These are phyloP conservation scores for Aulostomus chinensis DNA, from an alignment of 2,797 vertebrate species.

Conservation along the genomic window DNA sequence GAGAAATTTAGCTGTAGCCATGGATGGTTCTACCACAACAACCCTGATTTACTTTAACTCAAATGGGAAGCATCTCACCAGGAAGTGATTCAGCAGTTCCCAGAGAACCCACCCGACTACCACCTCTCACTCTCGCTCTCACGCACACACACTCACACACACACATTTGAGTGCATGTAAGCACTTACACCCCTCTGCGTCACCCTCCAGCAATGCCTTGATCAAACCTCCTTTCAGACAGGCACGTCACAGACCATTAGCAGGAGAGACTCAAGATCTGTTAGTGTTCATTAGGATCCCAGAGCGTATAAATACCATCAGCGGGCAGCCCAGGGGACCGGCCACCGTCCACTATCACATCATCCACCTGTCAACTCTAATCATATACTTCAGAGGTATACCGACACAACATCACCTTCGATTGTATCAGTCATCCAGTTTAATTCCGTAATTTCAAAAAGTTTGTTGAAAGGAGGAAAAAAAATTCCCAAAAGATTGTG, in stretches of 20 bases:
- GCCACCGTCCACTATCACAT: conserved; percentile 11
- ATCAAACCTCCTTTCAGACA: conserved; percentile 41
- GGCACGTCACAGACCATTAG: conserved; percentile 51
- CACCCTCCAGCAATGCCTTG: conserved; percentile 23
- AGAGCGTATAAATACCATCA: conserved; percentile 48
- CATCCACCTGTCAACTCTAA: conserved; percentile 13
- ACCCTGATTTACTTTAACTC: neutral
- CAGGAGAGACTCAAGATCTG: conserved; percentile 36
- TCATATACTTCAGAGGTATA: neutral
- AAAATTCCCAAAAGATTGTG: too few species aligned
- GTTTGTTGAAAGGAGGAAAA: too few species aligned
- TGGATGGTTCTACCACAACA: neutral
- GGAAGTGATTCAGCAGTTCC: conserved; percentile 23
- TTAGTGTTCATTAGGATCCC: conserved; percentile 47
- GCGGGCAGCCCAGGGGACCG: conserved; percentile 29
- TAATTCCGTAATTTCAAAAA: too few species aligned
- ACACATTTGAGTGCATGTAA: conserved; percentile 7
- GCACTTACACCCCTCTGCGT: conserved; percentile 16
- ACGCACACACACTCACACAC: conserved; percentile 1
- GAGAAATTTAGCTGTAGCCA: too few species aligned
- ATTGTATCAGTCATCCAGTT: too few species aligned
- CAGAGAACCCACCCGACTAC: neutral
- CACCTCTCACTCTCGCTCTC: neutral
- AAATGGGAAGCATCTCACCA: neutral
- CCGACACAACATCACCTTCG: too few species aligned